A percentile compares a stretch with the other conserved stretches of the same genome.
Conservation (phyloP, 2,113 vertebrate species). For the Caretta caretta region DNA sequence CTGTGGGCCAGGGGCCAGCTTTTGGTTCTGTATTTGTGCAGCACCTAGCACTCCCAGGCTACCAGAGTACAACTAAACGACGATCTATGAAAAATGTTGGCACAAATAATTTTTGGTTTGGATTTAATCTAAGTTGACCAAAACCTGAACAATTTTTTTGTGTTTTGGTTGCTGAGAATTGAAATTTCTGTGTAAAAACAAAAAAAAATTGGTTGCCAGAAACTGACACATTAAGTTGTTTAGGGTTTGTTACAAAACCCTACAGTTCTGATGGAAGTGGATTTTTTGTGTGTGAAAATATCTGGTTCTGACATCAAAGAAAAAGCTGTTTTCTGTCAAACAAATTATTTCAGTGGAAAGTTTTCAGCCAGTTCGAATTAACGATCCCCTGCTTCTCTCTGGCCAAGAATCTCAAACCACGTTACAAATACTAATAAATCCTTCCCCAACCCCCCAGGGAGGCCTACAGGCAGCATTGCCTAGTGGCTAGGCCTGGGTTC, state of each 20-base stretch:
- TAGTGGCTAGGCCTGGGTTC: not conserved
- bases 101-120: not conserved
- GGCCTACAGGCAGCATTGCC: not conserved
- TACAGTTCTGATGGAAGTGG: not conserved
- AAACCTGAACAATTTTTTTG: not conserved
- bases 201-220: not conserved
- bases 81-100: not conserved
- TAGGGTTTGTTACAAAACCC: not conserved
- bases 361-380: not conserved
- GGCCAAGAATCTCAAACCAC: not conserved
- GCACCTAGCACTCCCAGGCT: too few species aligned
- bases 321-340: not conserved
- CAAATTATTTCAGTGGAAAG: not conserved
- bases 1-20: not conserved
- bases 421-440: not conserved
- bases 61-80: not conserved
- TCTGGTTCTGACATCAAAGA: not conserved
- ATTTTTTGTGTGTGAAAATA: not conserved
- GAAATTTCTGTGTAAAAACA: not conserved
- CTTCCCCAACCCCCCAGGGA: not conserved
- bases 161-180: not conserved
- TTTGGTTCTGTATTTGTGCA: not conserved
- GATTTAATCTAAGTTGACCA: not conserved
- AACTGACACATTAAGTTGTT: not conserved
- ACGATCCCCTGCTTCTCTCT: not conserved